Conservation (phyloP, 2,113 vertebrate genomes). For the Bungarus multicinctus region DNA sequence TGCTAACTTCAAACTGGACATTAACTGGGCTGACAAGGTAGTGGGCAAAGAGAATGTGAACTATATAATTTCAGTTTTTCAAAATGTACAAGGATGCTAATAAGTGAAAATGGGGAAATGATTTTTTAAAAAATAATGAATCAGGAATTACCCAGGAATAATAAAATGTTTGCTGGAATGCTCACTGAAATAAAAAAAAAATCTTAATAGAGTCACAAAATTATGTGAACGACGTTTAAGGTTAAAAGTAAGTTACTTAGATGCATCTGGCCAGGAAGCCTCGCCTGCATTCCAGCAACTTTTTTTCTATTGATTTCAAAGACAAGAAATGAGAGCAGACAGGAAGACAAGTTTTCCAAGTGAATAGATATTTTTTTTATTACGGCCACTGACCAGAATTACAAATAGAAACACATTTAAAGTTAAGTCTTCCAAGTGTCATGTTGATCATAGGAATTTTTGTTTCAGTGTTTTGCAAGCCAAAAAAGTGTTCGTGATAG, state of each 20-base stretch:
- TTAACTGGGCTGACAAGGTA: neutral
- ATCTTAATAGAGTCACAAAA: neutral
- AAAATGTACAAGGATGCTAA: neutral
- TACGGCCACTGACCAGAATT: neutral
- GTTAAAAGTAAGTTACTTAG: neutral
- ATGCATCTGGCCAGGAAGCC: neutral
- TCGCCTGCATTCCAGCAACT: neutral
- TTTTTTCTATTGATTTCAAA: neutral
- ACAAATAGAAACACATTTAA: neutral
- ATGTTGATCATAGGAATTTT: neutral
- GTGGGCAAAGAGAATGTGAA: neutral
- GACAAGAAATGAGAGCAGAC: neutral
- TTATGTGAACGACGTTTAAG: neutral
- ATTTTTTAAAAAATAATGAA: neutral
- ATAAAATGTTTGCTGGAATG: neutral
- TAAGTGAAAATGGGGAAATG: neutral
- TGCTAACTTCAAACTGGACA: neutral
- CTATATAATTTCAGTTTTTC: neutral
- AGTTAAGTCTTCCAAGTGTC: neutral
- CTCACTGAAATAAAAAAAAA: neutral
- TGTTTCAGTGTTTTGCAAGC: neutral
- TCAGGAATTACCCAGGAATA: neutral
- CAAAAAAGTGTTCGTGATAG: neutral
- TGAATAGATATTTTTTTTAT: neutral
- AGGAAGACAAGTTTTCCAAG: neutral